Conservation (phyloP, 1,140 invertebrate genomes). For the Drosophila virilis region DNA sequence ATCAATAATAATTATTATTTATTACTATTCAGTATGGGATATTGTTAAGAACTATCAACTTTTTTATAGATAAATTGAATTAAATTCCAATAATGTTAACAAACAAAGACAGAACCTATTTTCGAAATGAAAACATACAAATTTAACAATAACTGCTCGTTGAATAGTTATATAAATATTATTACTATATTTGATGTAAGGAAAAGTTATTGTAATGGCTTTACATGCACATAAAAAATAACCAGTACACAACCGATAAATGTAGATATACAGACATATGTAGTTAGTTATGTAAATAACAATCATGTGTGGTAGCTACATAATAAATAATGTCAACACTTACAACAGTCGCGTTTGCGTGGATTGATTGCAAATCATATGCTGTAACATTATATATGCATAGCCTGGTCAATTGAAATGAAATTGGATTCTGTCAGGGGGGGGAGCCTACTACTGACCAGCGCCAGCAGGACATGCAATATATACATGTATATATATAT, state of each 20-base stretch:
- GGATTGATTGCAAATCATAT: constrained; percentile 71
- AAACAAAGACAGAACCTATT: too few species aligned
- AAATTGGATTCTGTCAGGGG: constrained; percentile 74
- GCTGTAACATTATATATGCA: constrained; percentile 74
- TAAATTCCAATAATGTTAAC: too few species aligned
- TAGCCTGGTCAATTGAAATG: constrained; percentile 79
- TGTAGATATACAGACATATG: not conserved
- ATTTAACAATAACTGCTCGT: too few species aligned
- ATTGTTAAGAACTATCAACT: too few species aligned
- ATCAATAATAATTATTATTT: too few species aligned
- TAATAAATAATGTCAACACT: constrained; percentile 81
- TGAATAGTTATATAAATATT: too few species aligned
- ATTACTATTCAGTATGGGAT: too few species aligned
- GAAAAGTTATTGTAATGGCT: too few species aligned
- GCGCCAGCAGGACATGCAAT: constrained; percentile 36
- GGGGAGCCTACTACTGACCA: not conserved
- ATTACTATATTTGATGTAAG: too few species aligned
- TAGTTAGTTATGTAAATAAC: constrained; percentile 41
- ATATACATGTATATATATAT: constrained; percentile 5
- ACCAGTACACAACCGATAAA: not conserved
- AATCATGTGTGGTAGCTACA: constrained; percentile 54
- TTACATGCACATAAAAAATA: constrained; percentile 1
- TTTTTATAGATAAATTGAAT: too few species aligned
- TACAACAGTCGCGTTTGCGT: constrained; percentile 47
- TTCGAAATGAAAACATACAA: too few species aligned